Percentiles rank a stretch among this genome's conserved stretches.
Evolutionary conservation across 1,140 invertebrate species (phyloP).

Genomic region (Pseudomyrmex gracilis): DNA sequence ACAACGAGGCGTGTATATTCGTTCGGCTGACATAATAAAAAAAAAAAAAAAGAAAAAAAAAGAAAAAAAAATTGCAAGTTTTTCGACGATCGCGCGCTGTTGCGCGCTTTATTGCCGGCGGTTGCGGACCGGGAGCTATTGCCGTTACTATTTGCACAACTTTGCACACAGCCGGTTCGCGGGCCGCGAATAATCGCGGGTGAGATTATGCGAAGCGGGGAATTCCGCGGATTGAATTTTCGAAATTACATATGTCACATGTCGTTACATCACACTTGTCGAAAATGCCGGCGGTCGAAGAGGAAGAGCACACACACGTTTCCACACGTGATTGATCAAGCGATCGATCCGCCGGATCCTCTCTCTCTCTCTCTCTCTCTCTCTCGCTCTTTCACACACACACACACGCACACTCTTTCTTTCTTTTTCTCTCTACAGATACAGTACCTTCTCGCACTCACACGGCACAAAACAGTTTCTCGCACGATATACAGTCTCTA

Average conservation of each 20-base stretch:
- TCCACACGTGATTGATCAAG: conserved; percentile 21
- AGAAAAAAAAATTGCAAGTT: conserved; percentile 23
- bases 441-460: conserved; percentile 63
- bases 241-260: conserved; percentile 12
- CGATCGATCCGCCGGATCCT: not conserved
- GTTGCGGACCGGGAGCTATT: too few species aligned
- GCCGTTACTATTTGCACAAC: conserved; percentile 33
- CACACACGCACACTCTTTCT: too few species aligned
- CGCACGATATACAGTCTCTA: conserved; percentile 56
- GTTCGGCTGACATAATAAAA: not conserved
- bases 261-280: not conserved
- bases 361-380: too few species aligned
- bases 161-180: not conserved
- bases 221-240: conserved; percentile 9
- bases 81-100: not conserved
- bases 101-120: conserved; percentile 22
- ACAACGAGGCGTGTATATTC: not conserved
- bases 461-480: conserved; percentile 31
- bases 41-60: not conserved
- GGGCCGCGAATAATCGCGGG: conserved; percentile 11
- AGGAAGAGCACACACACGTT: not conserved
- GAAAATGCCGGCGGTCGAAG: not conserved
- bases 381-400: not conserved
- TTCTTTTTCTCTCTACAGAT: not conserved
- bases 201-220: conserved; percentile 28